Conservation (phyloP, 2,113 vertebrate genomes). For the Aphyosemion australe region DNA sequence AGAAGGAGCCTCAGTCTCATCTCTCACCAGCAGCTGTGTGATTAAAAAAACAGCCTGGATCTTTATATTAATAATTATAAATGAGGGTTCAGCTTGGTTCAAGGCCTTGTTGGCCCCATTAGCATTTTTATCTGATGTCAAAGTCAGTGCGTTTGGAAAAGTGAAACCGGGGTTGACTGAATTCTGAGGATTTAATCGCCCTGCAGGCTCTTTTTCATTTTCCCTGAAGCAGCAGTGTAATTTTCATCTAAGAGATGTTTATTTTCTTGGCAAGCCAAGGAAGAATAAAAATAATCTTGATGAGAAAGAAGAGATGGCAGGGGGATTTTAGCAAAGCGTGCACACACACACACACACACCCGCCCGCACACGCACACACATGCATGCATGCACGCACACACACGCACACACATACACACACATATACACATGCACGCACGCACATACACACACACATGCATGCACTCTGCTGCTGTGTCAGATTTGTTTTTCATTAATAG, state of each 20-base stretch:
- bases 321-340: too few species aligned
- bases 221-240: background rate
- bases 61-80: conserved; percentile 10
- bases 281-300: conserved; percentile 25
- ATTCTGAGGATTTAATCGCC: conserved; percentile 15
- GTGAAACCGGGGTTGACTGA: conserved; percentile 12
- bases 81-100: conserved; percentile 15
- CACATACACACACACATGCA: too few species aligned
- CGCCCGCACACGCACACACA: too few species aligned
- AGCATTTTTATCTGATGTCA: conserved; percentile 31
- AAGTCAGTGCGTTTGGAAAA: conserved; percentile 2
- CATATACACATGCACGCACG: too few species aligned
- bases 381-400: too few species aligned
- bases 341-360: too few species aligned
- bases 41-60: background rate
- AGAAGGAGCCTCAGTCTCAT: too few species aligned
- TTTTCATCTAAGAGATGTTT: conserved; percentile 44
- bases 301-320: too few species aligned
- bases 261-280: conserved; percentile 21
- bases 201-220: background rate
- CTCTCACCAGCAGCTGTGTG: too few species aligned
- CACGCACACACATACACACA: too few species aligned
- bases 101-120: conserved; percentile 19
- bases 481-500: too few species aligned
- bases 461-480: too few species aligned